phyloP scores from a whole-genome alignment of 2,113 vertebrate genomes.

The Melozone crissalis region DNA sequence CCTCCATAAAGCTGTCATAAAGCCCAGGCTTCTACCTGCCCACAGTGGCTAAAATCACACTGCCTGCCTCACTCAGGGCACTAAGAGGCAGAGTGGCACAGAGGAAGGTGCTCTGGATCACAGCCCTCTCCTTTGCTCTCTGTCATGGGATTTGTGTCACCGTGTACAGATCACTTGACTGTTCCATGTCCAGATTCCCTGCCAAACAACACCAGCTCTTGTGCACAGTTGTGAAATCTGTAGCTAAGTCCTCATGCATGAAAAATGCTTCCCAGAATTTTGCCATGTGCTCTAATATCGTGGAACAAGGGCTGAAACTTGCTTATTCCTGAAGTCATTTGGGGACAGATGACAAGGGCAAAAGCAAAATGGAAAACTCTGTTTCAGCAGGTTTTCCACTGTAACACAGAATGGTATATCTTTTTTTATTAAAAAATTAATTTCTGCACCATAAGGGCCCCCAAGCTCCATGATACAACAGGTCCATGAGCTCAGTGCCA shows the following conservation, averaged over 20 bases:
- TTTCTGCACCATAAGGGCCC: conserved; percentile 40
- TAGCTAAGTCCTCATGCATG: not conserved
- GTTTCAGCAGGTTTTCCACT: conserved; percentile 32
- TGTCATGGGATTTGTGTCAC: not conserved
- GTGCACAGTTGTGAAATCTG: not conserved
- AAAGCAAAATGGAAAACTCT: conserved; percentile 40
- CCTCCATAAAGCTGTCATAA: accelerated
- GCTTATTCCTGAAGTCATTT: conserved; percentile 34
- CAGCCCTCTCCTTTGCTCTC: not conserved
- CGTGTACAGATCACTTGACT: not conserved
- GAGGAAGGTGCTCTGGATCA: not conserved
- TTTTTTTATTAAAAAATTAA: conserved; percentile 51
- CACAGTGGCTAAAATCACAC: not conserved
- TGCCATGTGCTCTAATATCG: not conserved
- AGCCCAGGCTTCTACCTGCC: not conserved
- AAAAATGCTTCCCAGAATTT: not conserved
- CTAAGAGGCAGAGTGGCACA: accelerated
- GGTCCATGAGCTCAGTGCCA: conserved; percentile 42
- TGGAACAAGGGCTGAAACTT: not conserved
- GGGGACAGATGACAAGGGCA: conserved; percentile 43
- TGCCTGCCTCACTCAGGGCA: accelerated
- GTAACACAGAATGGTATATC: conserved; percentile 3
- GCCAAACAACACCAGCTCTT: not conserved
- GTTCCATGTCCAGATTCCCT: not conserved
- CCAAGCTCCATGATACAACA: conserved; percentile 52